Evolutionary conservation across 2,888 invertebrate genomes (phyloP), one percentile per base, ranked within the genome.

Genomic region (Argyresthia albistria): DNA sequence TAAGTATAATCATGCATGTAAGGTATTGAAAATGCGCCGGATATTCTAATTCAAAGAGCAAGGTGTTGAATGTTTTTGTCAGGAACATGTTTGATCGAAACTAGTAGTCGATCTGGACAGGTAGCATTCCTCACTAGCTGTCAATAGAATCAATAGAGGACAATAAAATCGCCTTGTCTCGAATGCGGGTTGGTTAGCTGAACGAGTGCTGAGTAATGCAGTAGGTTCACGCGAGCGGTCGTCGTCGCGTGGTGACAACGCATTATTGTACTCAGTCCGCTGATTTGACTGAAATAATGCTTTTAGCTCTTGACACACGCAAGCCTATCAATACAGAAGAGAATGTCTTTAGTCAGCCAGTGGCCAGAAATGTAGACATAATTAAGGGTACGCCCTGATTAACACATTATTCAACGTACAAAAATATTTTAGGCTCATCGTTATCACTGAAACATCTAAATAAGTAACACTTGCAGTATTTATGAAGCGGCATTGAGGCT

Each of bases 171-270:
- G 73, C 70, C 76, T 72, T 25, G 25, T 79, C 74, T 78, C 80
- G 80, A 82, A 82, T 81, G 80, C 80, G 67, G 66, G 70, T 72
- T 76, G 76, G 83, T 81, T 81, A 80, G 77, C 76, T 80, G 86
- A 87, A 87, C 84, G 87, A 87, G 83, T 76, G 73, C 77, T 84
- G 86, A 87, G 80, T 87, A 81, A 87, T 86, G 84, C 71, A 62
- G 14, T 50, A 48, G 12, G 10, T 39, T 39, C 53, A 53, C 50
- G 61, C 59, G 64, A 57, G 61, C 69, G 76, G 83, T 80, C 77
- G 66, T 70, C 64, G 60, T 81, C 64, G 81, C 83, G 83, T 82
- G 81, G 81, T 60, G 64, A 63, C 60, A 60, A 15, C 64, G 67
- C 72, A 74, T 70, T 76, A 71, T 71, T 70, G 65, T 69, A 16